phyloP scores from a whole-genome alignment of 2,888 invertebrate species.

The Trachelus stipa region DNA sequence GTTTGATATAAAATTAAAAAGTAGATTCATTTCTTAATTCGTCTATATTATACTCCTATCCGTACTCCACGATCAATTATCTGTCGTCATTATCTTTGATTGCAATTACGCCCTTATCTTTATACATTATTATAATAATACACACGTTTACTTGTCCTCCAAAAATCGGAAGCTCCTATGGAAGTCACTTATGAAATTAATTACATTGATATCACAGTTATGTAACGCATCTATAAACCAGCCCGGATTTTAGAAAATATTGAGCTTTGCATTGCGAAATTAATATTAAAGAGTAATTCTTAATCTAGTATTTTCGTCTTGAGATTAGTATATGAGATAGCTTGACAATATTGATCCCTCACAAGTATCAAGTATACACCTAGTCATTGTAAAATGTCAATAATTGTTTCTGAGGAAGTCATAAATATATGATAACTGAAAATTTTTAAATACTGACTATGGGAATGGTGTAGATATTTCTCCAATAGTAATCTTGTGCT shows the following conservation, averaged over 20 bases:
- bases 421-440: not conserved
- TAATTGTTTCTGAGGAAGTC: not conserved
- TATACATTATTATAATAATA: not conserved
- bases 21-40: not conserved
- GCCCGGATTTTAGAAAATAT: not conserved
- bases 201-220: conserved; percentile 5
- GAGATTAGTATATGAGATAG: not conserved
- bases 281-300: not conserved
- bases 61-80: not conserved
- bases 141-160: not conserved
- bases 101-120: not conserved
- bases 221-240: not conserved
- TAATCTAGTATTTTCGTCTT: not conserved
- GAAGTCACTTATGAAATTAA: not conserved
- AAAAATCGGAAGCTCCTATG: not conserved
- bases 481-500: not conserved
- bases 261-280: not conserved
- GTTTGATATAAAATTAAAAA: not conserved
- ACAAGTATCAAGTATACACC: not conserved
- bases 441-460: not conserved
- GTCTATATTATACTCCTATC: not conserved
- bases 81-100: not conserved
- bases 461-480: not conserved
- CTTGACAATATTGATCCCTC: not conserved
- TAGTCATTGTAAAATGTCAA: not conserved